These are phyloP conservation scores for Trematomus loennbergii DNA, from an alignment of 2,113 vertebrate species.

Conservation along the genomic window DNA sequence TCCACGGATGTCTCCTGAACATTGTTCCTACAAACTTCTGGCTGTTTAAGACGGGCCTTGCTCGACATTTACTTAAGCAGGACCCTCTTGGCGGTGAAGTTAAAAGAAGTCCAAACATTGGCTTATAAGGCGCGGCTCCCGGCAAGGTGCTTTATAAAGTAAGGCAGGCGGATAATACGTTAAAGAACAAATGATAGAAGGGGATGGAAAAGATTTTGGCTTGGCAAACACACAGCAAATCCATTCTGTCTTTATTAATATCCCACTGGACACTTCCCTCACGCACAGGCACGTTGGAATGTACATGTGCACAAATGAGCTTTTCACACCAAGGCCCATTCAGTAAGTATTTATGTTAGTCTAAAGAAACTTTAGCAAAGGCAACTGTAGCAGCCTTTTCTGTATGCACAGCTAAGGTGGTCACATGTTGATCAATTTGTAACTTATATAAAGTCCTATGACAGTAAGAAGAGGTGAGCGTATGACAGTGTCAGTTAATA, in stretches of 20 bases:
- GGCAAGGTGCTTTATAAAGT: conserved; percentile 68
- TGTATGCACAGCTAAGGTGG: neutral
- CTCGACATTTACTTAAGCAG: conserved; percentile 63
- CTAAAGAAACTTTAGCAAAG: neutral
- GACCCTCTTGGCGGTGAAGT: conserved; percentile 61
- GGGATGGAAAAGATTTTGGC: conserved; percentile 59
- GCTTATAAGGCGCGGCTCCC: conserved; percentile 77
- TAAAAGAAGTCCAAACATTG: conserved; percentile 81
- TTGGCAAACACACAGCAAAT: conserved; percentile 67
- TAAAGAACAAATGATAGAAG: conserved; percentile 42
- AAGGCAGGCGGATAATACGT: conserved; percentile 44
- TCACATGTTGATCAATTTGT: conserved; percentile 13
- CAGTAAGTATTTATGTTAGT: neutral
- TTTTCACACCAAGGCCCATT: conserved; percentile 17
- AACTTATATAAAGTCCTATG: conserved; percentile 27
- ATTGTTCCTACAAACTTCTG: conserved; percentile 37
- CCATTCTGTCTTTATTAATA: conserved; percentile 59
- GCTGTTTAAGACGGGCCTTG: conserved; percentile 34
- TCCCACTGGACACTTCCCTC: conserved; percentile 45
- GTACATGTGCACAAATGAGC: conserved; percentile 6
- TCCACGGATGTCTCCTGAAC: conserved; percentile 29
- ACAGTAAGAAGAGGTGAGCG: neutral
- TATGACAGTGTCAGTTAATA: neutral
- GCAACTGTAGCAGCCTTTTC: neutral
- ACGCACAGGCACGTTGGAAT: conserved; percentile 41